A percentile compares a stretch with the other conserved stretches of the same genome.
Evolutionary conservation across 2,888 invertebrate species (phyloP).

Genomic region (Allacma fusca): DNA sequence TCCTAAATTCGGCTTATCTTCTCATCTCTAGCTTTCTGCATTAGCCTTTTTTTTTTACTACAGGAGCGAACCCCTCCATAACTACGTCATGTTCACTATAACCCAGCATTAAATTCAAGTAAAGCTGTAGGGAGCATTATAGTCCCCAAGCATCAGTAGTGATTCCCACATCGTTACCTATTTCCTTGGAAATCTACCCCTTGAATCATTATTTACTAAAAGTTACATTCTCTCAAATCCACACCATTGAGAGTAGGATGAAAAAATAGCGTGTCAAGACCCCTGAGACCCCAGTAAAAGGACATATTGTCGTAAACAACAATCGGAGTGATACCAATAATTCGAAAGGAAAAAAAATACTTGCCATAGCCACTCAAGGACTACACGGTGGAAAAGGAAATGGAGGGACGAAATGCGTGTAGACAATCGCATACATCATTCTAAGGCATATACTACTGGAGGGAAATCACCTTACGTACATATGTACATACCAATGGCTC

Average conservation of each 20-base stretch:
- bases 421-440: slow-evolving; percentile 20
- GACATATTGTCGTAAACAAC: slow-evolving; percentile 11
- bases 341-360: background rate
- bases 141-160: background rate
- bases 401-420: slow-evolving; percentile 12
- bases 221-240: background rate
- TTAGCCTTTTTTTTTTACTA: too few relatives aligned
- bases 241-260: background rate
- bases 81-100: too few relatives aligned
- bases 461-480: too few relatives aligned
- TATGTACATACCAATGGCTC: too few relatives aligned
- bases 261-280: slow-evolving; percentile 11
- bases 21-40: background rate
- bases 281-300: slow-evolving; percentile 1
- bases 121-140: too few relatives aligned
- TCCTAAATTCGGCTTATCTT: slow-evolving; percentile 10
- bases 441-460: background rate
- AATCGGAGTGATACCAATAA: slow-evolving; percentile 4
- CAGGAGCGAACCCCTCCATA: too few relatives aligned
- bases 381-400: background rate
- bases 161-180: background rate
- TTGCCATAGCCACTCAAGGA: slow-evolving; percentile 12
- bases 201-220: background rate
- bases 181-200: background rate
- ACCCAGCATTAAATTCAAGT: too few relatives aligned